Percentiles rank a stretch among this genome's conserved stretches.
Conservation (phyloP, 2,888 invertebrate species). For the Rosalia funebris region DNA sequence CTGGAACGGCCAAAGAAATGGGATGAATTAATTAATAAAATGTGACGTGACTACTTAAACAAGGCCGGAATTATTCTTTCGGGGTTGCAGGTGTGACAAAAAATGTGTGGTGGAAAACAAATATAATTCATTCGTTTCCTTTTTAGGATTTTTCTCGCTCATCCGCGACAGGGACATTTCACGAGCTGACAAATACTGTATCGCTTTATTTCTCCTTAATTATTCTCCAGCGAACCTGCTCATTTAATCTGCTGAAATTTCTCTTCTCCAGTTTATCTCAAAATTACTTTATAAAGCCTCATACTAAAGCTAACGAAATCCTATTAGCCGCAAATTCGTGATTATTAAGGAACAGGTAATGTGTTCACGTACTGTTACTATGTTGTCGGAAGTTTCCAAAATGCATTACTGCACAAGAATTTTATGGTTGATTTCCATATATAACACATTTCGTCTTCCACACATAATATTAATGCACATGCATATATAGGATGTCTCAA, state of each 20-base stretch:
- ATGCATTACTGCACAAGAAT: too few species aligned
- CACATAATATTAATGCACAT: too few species aligned
- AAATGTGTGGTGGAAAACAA: constrained; percentile 18
- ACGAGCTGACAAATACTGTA: not conserved
- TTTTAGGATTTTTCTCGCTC: constrained; percentile 7
- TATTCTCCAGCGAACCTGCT: not conserved
- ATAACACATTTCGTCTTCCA: too few species aligned
- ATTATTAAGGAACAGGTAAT: too few species aligned
- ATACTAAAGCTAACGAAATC: too few species aligned
- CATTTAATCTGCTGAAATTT: not conserved
- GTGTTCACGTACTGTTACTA: too few species aligned
- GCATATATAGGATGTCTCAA: too few species aligned
- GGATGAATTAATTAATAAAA: constrained; percentile 44
- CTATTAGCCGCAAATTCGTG: too few species aligned
- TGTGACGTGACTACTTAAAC: constrained; percentile 43
- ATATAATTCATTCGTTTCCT: constrained; percentile 20
- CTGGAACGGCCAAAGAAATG: constrained; percentile 38
- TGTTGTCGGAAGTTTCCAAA: too few species aligned
- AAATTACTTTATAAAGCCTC: too few species aligned
- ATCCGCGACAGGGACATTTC: not conserved
- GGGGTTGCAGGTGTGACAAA: constrained; percentile 33
- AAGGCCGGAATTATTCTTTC: constrained; percentile 34
- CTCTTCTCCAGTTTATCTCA: too few species aligned
- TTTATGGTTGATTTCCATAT: too few species aligned
- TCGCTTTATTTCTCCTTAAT: not conserved